Conservation (phyloP, 2,888 invertebrate genomes). For the Netelia inedita region DNA sequence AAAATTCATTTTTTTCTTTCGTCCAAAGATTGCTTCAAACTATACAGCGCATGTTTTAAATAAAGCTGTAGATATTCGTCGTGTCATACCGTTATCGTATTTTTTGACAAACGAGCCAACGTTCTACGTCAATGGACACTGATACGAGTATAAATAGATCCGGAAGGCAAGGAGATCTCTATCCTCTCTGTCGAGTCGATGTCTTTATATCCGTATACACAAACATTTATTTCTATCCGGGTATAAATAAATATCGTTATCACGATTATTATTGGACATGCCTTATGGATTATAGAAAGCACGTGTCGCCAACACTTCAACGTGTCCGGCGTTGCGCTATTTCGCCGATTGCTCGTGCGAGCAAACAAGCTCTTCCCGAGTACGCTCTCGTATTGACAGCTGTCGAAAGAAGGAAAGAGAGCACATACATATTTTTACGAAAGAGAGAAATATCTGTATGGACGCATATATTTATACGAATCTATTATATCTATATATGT, state of each 20-base stretch:
- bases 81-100: too few species aligned
- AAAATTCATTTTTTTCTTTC: too few species aligned
- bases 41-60: too few species aligned
- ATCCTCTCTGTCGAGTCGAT: too few species aligned
- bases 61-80: too few species aligned
- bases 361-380: constrained; percentile 39
- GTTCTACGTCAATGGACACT: too few species aligned
- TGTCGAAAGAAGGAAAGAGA: constrained; percentile 28
- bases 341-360: constrained; percentile 11
- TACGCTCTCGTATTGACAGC: constrained; percentile 51
- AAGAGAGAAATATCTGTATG: neutral
- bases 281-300: neutral
- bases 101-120: too few species aligned
- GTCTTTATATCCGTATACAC: too few species aligned
- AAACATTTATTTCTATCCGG: too few species aligned
- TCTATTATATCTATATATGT: neutral
- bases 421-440: constrained; percentile 1
- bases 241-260: neutral
- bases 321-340: constrained; percentile 3
- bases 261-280: neutral
- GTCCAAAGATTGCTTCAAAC: too few species aligned
- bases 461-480: neutral
- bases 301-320: constrained; percentile 16
- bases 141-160: too few species aligned
- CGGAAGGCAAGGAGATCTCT: too few species aligned